phyloP scores from a whole-genome alignment of 2,888 invertebrate genomes.

The Sussaba pulchella region DNA sequence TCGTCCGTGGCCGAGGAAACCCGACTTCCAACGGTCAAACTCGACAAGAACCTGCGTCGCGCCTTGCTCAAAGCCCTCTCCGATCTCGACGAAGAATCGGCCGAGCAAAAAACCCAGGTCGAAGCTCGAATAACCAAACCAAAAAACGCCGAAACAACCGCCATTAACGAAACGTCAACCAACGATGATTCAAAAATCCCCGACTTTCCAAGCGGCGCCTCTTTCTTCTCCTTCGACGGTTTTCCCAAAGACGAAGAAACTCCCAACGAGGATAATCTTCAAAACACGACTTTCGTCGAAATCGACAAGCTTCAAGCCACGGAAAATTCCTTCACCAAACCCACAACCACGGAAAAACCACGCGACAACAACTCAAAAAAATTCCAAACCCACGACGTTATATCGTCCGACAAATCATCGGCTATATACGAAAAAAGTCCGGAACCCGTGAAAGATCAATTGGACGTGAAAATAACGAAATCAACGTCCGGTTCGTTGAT shows the following conservation, averaged over 20 bases:
- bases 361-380: constrained; percentile 61
- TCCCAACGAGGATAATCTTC: constrained; percentile 81
- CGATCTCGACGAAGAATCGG: constrained; percentile 89
- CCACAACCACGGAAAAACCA: constrained; percentile 28
- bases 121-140: constrained; percentile 11
- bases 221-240: constrained; percentile 76
- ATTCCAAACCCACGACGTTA: constrained; percentile 70
- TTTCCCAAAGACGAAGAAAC: constrained; percentile 77
- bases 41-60: constrained; percentile 91
- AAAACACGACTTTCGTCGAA: constrained; percentile 81
- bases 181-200: neutral
- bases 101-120: constrained; percentile 79
- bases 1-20: constrained; percentile 68
- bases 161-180: constrained; percentile 3
- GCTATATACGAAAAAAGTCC: constrained; percentile 68
- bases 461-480: constrained; percentile 70
- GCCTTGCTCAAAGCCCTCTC: constrained; percentile 91
- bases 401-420: constrained; percentile 70
- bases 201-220: constrained; percentile 50
- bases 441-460: constrained; percentile 70
- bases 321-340: constrained; percentile 44
- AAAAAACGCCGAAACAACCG: constrained; percentile 26
- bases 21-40: constrained; percentile 86
- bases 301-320: constrained; percentile 73
- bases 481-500: constrained; percentile 41